phyloP scores from a whole-genome alignment of 2,888 invertebrate species.

The Limnephilus rhombicus region DNA sequence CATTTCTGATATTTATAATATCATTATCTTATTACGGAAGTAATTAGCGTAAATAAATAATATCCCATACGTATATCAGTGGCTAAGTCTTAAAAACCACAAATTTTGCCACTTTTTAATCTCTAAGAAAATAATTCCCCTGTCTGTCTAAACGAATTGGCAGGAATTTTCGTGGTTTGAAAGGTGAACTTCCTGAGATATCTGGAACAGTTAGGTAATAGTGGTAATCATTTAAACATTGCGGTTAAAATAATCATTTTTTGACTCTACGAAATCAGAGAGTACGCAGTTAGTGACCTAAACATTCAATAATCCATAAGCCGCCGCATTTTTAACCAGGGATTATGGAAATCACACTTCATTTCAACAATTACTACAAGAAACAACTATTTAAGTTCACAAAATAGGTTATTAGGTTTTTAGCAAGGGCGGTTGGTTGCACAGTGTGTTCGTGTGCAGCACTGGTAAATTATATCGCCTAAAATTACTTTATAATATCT shows the following conservation, averaged over 20 bases:
- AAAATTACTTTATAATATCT: too few species aligned
- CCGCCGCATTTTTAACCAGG: too few species aligned
- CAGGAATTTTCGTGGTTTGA: background rate
- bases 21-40: background rate
- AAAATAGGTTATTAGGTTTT: too few species aligned
- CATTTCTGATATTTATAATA: background rate
- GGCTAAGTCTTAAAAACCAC: background rate
- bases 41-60: background rate
- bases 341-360: too few species aligned
- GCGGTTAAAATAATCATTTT: background rate
- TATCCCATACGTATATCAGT: too few species aligned
- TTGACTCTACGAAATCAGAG: background rate
- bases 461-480: too few species aligned
- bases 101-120: background rate
- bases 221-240: background rate
- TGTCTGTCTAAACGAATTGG: background rate
- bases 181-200: background rate
- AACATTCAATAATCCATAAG: background rate
- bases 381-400: too few species aligned
- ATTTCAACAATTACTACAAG: too few species aligned
- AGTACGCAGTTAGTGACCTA: background rate
- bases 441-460: too few species aligned
- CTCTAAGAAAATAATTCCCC: background rate
- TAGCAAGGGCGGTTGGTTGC: too few species aligned
- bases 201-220: background rate